Evolutionary conservation across 2,888 invertebrate species (phyloP), one percentile per base, ranked within the genome.

Genomic region (Pristionchus japonicus): DNA sequence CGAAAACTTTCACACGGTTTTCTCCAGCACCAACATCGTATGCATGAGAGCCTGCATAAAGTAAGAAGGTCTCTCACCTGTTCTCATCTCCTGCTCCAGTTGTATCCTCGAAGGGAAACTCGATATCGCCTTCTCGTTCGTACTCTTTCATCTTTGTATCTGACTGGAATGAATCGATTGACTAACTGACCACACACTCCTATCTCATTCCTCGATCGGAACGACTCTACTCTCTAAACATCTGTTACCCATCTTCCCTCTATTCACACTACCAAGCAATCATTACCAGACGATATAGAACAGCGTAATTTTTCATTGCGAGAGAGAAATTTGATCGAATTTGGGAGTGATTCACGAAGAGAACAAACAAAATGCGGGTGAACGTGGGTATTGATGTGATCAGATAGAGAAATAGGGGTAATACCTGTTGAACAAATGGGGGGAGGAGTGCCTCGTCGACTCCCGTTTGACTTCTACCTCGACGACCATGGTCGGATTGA

Each of bases 71-170:
- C 1, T 74, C 40, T 91, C 91, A 93, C 96, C 96, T 87, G 96
- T 95, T 95, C 88, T 95, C 95, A 87, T 95, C 95, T 15, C 95
- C 95, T 40, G 90, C 90, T 13, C 94, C 94, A 9, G 87, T 89
- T 13, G 90, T 91, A 70, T 94, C 94, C 87, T 94, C 94, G 89
- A 94, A 94, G 4, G 94, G 94, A 87, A 94, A 94, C 70, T 94
- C 94, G 64, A 94, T 93, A 85, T 94, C 94, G 70, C 94, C 94
- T 89, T 94, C 93, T 34, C 91, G 88, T 47, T 90, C 90, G 88
- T 92, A 93, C 47, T 93, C 93, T 23, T 92, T 92, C 37, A 91
- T 88, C 89, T 90, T 90, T 52, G 91, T 91, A 82, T 92, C 91
- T 20, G 91, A 52, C 92, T 92, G 89, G 23, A 74, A 40, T 37